Evolutionary conservation across 2,113 vertebrate species (phyloP).

Genomic region (Grammomys surdaster): DNA sequence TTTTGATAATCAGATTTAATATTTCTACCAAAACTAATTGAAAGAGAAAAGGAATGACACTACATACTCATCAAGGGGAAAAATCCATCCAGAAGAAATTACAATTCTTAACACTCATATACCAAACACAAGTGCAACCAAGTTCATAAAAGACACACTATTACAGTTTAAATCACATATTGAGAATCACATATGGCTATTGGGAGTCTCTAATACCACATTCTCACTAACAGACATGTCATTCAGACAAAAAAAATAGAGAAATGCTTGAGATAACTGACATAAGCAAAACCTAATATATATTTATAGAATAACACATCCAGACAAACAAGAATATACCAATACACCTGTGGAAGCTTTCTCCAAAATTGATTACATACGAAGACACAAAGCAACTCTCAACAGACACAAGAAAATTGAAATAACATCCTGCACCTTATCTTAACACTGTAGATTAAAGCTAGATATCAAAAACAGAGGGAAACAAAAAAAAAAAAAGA

Average conservation of each 20-base stretch:
- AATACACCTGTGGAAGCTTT: not conserved
- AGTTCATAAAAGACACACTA: not conserved
- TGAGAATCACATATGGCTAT: not conserved
- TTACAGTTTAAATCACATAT: not conserved
- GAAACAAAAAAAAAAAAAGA: not conserved
- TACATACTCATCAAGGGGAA: not conserved
- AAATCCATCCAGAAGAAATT: not conserved
- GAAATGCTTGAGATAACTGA: not conserved
- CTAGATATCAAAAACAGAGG: not conserved
- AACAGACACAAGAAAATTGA: not conserved
- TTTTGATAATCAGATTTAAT: not conserved
- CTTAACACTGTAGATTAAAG: not conserved
- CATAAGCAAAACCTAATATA: not conserved
- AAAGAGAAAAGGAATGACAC: not conserved
- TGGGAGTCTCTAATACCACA: not conserved
- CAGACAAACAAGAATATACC: not conserved
- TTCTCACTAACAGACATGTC: not conserved
- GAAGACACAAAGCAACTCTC: not conserved
- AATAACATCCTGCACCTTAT: not conserved
- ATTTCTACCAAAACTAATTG: not conserved
- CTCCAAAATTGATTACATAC: not conserved
- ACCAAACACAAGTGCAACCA: not conserved
- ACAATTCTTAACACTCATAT: not conserved
- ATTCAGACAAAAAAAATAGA: not conserved
- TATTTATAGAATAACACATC: not conserved